Evolutionary conservation across 2,113 vertebrate species (phyloP).

Genomic region (Arothron firmamentum): DNA sequence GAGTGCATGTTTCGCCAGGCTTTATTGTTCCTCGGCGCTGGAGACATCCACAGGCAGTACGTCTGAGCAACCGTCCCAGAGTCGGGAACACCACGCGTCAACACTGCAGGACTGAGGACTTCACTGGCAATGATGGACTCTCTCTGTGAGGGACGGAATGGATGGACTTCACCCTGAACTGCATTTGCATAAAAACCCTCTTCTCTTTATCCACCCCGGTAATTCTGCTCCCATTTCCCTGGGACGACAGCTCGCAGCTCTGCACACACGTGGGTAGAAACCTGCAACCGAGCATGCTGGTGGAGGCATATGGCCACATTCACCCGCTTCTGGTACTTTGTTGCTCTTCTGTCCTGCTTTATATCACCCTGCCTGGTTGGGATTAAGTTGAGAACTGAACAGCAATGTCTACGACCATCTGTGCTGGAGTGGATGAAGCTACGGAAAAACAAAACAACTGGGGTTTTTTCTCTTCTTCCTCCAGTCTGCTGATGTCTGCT

Average conservation of each 20-base stretch:
- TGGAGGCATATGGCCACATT: not conserved
- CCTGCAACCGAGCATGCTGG: not conserved
- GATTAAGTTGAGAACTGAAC: not conserved
- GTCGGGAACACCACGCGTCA: not conserved
- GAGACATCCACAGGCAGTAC: not conserved
- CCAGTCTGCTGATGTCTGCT: conserved; percentile 27
- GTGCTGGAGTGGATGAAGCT: too few relatives aligned
- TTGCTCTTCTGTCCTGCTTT: conserved; percentile 13
- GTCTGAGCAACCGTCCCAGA: not conserved
- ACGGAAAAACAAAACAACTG: not conserved
- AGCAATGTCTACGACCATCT: too few relatives aligned
- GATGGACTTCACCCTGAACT: not conserved
- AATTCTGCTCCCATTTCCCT: too few relatives aligned
- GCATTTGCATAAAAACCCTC: not conserved
- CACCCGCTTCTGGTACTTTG: not conserved
- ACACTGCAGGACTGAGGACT: not conserved
- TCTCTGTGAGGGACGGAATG: not conserved
- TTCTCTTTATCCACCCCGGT: too few relatives aligned
- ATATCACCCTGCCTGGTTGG: conserved; percentile 41
- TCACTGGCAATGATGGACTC: not conserved
- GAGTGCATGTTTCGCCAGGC: conserved; percentile 51
- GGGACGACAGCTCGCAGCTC: not conserved
- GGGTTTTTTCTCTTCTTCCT: conserved; percentile 14
- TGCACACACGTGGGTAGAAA: not conserved
- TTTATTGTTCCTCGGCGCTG: conserved; percentile 43